Base-by-base conservation (phyloP, 2,888 invertebrate species). In the Eupithecia subumbrata region DNA sequence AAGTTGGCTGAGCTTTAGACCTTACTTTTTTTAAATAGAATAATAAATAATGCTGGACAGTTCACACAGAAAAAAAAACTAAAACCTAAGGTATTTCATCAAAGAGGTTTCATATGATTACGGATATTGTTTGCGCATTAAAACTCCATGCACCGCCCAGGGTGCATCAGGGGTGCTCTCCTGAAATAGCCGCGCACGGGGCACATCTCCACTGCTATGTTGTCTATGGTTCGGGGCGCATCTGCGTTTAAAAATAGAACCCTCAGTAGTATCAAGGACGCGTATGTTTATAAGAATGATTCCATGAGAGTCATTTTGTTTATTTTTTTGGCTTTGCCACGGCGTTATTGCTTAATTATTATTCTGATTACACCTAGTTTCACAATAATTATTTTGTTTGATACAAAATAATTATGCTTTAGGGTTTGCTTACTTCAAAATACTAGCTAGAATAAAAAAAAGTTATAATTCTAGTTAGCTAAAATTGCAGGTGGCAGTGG, bases 181-280 rank as follows among this genome's bases (percentile, higher is more conserved):
- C 86, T 85, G 87, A 92, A 93, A 93, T 94, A 94, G 89, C 88
- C 88, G 78, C 86, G 92, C 92, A 92, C 92, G 92, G 90, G 91
- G 88, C 91, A 83, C 40, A 68, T 70, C n/a, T 34, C n/a, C 45
- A 77, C 68, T 73, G 60, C 56, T 56, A n/a, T 14, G n/a, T 73
- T 45, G 37, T 71, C 77, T 77, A 71, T 69, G 73, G 81, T 64
- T 30, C n/a, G 81, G 86, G 86, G 85, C 86, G 89, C 94, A 93
- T 93, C 94, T 93, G 93, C 90, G 80, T 84, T 81, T 92, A 92
- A 88, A 91, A 90, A 93, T 95, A 94, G 92, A 88, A 82, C 91
- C 93, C 92, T 90, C 92, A 90, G 94, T 95, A 94, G 94, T 94
- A 94, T 90, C 94, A 95, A 95, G 94, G 94, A 91, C 94, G 92